Evolutionary conservation across 2,888 invertebrate species (phyloP), one percentile per base, ranked within the genome.

Genomic region (Drosophila sordidula): DNA sequence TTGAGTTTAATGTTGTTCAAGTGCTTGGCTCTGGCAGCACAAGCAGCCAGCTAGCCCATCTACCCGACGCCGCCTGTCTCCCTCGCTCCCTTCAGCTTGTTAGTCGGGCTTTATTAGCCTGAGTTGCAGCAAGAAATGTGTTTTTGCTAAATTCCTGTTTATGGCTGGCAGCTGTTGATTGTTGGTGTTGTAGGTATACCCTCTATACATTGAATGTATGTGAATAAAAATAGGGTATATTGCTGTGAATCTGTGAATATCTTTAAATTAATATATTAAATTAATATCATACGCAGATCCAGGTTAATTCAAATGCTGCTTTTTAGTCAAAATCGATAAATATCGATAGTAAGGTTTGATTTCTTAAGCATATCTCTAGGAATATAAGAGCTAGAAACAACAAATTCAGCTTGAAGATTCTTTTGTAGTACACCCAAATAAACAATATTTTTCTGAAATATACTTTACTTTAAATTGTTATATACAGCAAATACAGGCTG

Each of bases 1-100:
- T 83, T 67, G 62, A 76, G 84, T 81, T 86, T 78, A 83, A 83
- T 83, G 80, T 78, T 71, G 80, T 76, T 83, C 76, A 83, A 83
- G 86, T 83, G 80, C 59, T 52, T 57, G 45, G 32, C 62, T 42
- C 34, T 32, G 39, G 58, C 42, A 45, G 44, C 41, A 29, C 45
- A 18, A 44, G 36, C 39, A 38, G 14, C 11, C 25, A 29, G 26
- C 56, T 61, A 14, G 9, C 29, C 18, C 14, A 26, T 6, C 34
- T 0, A 36, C 26, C 44, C 11, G 5, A 29, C 2, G 14, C 14
- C 8, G 14, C 45, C 14, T 14, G 11, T 26, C 44, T 6, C 8
- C n/a, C n/a, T n/a, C n/a, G n/a, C n/a, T 4, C 9, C 26, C 8
- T 9, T 1, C n/a, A 14, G n/a, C 36, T 29, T 34, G 36, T 56